These are phyloP conservation scores for Pseudomyrmex gracilis DNA, from an alignment of 1,140 invertebrate genomes.

Conservation along the genomic window DNA sequence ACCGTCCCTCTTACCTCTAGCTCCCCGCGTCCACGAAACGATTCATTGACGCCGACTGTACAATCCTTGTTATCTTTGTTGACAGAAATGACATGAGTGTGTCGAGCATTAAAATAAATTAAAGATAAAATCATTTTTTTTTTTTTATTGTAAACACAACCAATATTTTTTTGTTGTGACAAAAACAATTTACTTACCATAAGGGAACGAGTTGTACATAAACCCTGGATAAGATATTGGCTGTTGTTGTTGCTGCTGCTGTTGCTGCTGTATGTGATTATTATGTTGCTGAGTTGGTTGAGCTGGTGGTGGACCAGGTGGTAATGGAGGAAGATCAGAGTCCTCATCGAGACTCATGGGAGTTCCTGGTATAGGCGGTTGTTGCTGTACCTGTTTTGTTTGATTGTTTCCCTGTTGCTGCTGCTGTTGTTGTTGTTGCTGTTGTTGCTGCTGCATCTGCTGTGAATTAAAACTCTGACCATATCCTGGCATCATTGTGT, in stretches of 20 bases:
- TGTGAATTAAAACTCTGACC: slow-evolving; percentile 79
- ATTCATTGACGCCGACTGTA: no score
- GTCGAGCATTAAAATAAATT: no score
- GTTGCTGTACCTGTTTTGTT: slow-evolving; percentile 77
- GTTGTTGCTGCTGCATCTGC: slow-evolving; percentile 77
- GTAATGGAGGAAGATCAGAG: slow-evolving; percentile 83
- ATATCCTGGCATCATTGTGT: slow-evolving; percentile 82
- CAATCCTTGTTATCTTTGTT: neutral
- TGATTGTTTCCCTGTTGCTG: slow-evolving; percentile 77
- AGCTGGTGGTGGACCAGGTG: slow-evolving; percentile 84
- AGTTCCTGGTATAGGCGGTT: slow-evolving; percentile 79
- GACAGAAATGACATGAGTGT: neutral
- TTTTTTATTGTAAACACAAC: no score
- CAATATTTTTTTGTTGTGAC: slow-evolving; percentile 62
- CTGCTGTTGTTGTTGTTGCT: slow-evolving; percentile 77
- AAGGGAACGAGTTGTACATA: slow-evolving; percentile 78
- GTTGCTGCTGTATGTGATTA: slow-evolving; percentile 76
- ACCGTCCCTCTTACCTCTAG: no score
- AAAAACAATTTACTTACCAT: slow-evolving; percentile 76
- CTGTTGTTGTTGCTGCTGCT: slow-evolving; percentile 58
- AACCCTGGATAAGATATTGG: slow-evolving; percentile 82
- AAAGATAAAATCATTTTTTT: no score
- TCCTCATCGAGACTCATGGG: slow-evolving; percentile 83
- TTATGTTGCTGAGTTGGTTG: slow-evolving; percentile 83
- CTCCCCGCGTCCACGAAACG: no score